These are phyloP conservation scores for Tragelaphus imberbis DNA, from an alignment of 2,113 vertebrate genomes.

Conservation along the genomic window DNA sequence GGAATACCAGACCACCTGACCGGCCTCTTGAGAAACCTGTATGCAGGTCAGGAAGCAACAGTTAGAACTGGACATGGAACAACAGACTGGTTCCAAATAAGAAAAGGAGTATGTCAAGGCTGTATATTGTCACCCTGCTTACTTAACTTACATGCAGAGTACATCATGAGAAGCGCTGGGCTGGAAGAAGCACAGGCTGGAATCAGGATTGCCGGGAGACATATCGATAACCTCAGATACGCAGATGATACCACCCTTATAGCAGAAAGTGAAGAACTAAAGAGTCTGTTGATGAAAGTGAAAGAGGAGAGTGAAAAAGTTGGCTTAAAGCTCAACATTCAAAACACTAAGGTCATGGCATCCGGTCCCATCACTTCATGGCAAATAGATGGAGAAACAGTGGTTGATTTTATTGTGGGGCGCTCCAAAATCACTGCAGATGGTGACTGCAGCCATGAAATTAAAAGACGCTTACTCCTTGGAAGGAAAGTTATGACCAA, in stretches of 20 bases:
- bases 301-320: neutral
- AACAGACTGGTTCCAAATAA: neutral
- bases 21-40: neutral
- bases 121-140: neutral
- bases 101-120: neutral
- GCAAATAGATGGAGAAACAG: neutral
- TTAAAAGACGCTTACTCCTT: neutral
- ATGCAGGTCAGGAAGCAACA: neutral
- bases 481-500: neutral
- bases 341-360: neutral
- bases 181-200: neutral
- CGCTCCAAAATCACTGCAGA: fast-evolving
- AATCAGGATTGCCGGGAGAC: neutral
- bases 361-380: neutral
- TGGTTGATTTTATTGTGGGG: too few relatives aligned
- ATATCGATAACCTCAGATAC: neutral
- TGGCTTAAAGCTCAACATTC: neutral
- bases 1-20: neutral
- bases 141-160: neutral
- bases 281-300: neutral
- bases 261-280: neutral
- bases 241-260: neutral
- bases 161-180: neutral
- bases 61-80: neutral
- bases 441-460: neutral